Conservation (phyloP, 1,140 invertebrate species). For the Mya arenaria region DNA sequence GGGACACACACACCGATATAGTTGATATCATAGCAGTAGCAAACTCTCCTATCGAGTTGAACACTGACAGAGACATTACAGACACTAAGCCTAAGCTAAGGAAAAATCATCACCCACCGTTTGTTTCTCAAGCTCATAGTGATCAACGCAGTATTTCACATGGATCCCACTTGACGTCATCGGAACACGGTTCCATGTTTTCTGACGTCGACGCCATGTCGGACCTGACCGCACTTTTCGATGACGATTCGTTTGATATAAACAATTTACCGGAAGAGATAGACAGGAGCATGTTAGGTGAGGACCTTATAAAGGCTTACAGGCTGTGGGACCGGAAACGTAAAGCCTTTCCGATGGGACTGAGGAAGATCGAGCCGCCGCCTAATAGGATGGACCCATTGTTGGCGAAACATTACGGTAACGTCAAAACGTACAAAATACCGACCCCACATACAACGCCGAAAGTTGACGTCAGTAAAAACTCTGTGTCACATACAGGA, state of each 20-base stretch:
- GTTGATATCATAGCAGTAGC: slow-evolving; percentile 5
- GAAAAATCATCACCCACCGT: not conserved
- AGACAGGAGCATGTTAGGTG: slow-evolving; percentile 38
- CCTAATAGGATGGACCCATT: not conserved
- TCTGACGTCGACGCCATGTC: slow-evolving; percentile 17
- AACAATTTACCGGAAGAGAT: slow-evolving; percentile 36
- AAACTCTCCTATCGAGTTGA: slow-evolving; percentile 7
- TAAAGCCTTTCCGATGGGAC: slow-evolving; percentile 37
- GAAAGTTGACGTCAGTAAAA: no score
- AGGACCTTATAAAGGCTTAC: slow-evolving; percentile 48
- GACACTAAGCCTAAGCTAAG: no score
- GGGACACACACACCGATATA: not conserved
- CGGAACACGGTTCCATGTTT: not conserved
- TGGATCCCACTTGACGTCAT: not conserved
- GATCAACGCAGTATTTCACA: not conserved
- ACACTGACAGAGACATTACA: no score
- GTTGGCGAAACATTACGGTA: slow-evolving; percentile 23
- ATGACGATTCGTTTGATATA: slow-evolving; percentile 34
- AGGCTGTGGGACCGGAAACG: slow-evolving; percentile 44
- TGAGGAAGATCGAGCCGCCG: slow-evolving; percentile 40
- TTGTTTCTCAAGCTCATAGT: not conserved
- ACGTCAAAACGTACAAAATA: slow-evolving; percentile 43
- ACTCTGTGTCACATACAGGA: no score
- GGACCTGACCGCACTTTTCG: slow-evolving; percentile 14
- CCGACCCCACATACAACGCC: no score